Base-by-base conservation (phyloP, 2,888 invertebrate genomes). In the Eupithecia centaureata region DNA sequence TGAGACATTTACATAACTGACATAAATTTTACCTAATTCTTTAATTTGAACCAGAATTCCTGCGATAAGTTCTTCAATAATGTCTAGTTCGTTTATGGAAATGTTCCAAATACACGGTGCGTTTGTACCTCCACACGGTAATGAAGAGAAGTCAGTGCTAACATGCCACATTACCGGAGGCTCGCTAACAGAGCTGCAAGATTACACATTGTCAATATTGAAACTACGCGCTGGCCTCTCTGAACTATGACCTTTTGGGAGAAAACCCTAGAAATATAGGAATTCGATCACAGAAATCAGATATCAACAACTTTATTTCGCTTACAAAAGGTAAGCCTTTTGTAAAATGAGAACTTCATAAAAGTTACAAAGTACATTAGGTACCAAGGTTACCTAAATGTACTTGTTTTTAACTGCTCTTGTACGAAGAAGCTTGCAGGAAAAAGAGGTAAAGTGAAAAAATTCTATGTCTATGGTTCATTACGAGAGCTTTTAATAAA, bases 161-260 rank as follows among this genome's bases (percentile, higher is more conserved):
- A 91, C 87, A 75, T 84, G 71, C 77, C 81, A 81, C 85, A 91
- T 93, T 93, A 92, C 91, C 91, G 82, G 70, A 65, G 73, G 73
- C 74, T 76, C 87, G 92, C 92, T 92, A 92, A 92, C 78, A 83
- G 80, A 79, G 88, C 83, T 83, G 79, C 84, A 79, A 89, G 92
- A 92, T 92, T 92, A 92, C 90, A 79, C 87, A 87, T 83, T 85
- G 88, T 92, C 91, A 92, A 92, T 92, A 92, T 92, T 89, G 85
- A 81, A 80, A 81, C 79, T 69, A 67, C 63, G 62, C 62, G 57
- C 61, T 63, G 42, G 35, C 30, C 68, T 64, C 15, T 61, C 61
- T 60, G 60, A 63, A 52, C 63, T 69, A 42, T 59, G 62, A 68
- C 58, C 68, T 22, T 57, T 51, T 42, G 58, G 32, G n/a, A 56